Base-by-base conservation (phyloP, 2,113 vertebrate species). In the Nothoprocta pentlandii region DNA sequence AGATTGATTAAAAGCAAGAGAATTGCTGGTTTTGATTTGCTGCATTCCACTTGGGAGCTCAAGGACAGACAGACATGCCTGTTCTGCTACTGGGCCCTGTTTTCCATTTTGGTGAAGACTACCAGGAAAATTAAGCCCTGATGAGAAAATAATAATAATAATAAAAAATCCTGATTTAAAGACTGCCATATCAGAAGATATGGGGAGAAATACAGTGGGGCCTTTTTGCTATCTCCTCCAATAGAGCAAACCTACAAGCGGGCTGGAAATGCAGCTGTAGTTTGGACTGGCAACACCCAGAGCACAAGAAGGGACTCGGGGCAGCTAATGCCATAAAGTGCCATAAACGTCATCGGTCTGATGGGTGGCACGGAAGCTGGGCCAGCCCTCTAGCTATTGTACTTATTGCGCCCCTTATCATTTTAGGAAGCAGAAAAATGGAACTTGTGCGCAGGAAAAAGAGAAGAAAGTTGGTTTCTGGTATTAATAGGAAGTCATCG, bases 401-500 rank as follows among this genome's bases (percentile, higher is more conserved):
- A 32, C 87, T 89, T 61, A 66, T 32, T 64, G 53, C 19, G 47
- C 28, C 66, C 1, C 17, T 12, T 81, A 49, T 88, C 53, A 2
- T 93, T 92, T 75, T 32, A 89, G 95, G 92, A 96, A 97, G 95
- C 88, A 85, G 67, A 88, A 85, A 88, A 92, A 83, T 89, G 76
- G 90, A 95, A 96, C 85, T 77, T 7, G 39, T 16, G 16, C 2
- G 8, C n/a, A 87, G 85, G 92, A 39, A 63, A 67, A 93, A 70
- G 85, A 97, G 81, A 95, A 95, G 91, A 83, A 36, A 42, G 94
- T 22, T 36, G 91, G 78, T 70, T 92, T 93, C 86, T 96, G 95
- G 87, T 92, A 86, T 93, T 54, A 93, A 94, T 95, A 97, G 97
- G 96, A 98, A 97, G 96, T 97, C 86, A 80, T 96, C 2, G 39